Conservation (phyloP, 1,140 invertebrate genomes). For the Acromyrmex charruanus region DNA sequence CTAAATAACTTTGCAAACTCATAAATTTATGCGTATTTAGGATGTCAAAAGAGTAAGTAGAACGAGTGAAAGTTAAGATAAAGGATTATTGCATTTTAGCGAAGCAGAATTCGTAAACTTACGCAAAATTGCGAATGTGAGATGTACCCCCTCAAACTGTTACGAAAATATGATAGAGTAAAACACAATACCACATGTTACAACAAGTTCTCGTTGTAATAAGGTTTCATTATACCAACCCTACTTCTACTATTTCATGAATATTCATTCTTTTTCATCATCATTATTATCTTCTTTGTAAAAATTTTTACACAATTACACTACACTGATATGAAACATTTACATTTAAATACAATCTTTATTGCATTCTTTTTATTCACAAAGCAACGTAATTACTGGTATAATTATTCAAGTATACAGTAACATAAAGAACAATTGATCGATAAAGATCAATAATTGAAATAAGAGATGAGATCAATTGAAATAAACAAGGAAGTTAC, state of each 20-base stretch:
- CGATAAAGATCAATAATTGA: neutral
- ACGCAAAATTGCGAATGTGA: constrained; percentile 40
- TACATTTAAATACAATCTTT: neutral
- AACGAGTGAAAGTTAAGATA: constrained; percentile 63
- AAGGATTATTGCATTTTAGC: constrained; percentile 41
- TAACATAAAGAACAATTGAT: neutral
- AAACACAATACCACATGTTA: constrained; percentile 15
- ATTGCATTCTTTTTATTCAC: neutral
- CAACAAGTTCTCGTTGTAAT: constrained; percentile 15
- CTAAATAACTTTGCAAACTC: constrained; percentile 48
- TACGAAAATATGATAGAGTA: constrained; percentile 29
- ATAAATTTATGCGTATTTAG: constrained; percentile 54
- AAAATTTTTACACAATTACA: neutral
- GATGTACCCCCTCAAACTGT: neutral
- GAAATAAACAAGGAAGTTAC: neutral
- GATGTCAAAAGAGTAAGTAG: constrained; percentile 61
- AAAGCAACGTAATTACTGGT: neutral
- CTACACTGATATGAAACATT: neutral
- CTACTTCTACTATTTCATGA: constrained; percentile 8
- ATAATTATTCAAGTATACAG: neutral
- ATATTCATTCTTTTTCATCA: neutral
- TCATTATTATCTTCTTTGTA: neutral
- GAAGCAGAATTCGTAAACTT: constrained; percentile 43
- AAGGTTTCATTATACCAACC: neutral
- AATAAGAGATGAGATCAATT: neutral